Percentiles rank a stretch among this genome's conserved stretches.
Evolutionary conservation across 1,140 invertebrate species (phyloP).

Genomic region (Macrotrachela quadricornifera): DNA sequence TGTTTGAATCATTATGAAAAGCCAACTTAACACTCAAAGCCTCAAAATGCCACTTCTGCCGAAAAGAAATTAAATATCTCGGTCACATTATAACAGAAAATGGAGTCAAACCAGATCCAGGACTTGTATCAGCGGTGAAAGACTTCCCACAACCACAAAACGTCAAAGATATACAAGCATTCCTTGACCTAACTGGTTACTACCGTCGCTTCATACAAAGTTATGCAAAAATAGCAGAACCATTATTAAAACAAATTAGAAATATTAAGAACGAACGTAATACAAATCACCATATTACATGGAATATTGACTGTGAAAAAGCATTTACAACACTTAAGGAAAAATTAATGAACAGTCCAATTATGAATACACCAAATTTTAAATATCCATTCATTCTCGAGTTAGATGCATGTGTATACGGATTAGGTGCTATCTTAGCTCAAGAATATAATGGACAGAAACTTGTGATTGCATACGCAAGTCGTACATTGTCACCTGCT

Average conservation of each 20-base stretch:
- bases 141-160: not conserved
- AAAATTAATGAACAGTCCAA: slow-evolving; percentile 8
- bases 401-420: slow-evolving; percentile 10
- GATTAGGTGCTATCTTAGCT: slow-evolving; percentile 9
- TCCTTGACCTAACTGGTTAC: too few relatives aligned
- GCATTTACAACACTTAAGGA: slow-evolving; percentile 10
- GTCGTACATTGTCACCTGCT: not conserved
- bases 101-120: not conserved
- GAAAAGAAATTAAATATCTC: not conserved
- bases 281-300: not conserved
- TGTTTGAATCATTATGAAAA: not conserved
- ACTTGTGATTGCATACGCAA: not conserved
- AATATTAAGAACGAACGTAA: too few relatives aligned
- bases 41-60: not conserved
- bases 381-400: slow-evolving; percentile 10
- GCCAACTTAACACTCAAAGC: not conserved
- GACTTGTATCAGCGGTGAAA: not conserved
- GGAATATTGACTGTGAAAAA: slow-evolving; percentile 1
- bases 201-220: too few relatives aligned
- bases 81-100: not conserved
- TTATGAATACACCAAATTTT: slow-evolving; percentile 9
- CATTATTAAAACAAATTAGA: too few relatives aligned
- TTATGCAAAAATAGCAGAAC: too few relatives aligned
- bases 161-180: not conserved
- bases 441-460: slow-evolving; percentile 9